Conservation (phyloP, 2,113 vertebrate genomes). For the Gadus chalcogrammus region DNA sequence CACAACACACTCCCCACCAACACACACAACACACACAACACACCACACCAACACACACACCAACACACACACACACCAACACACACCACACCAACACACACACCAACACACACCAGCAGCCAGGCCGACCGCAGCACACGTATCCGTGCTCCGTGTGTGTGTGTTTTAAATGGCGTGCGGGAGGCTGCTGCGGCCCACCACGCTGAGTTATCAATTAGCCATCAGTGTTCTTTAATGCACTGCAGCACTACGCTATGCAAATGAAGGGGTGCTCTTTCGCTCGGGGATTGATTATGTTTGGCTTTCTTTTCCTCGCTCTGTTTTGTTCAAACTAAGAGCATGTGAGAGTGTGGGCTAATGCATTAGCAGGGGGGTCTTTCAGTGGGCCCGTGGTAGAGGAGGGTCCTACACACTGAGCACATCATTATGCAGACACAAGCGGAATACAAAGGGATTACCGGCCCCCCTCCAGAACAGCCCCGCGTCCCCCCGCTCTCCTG, state of each 20-base stretch:
- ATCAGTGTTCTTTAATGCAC: neutral
- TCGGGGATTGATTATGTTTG: neutral
- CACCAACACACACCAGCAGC: neutral
- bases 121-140: neutral
- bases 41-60: too few relatives aligned
- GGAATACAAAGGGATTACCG: neutral
- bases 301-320: neutral
- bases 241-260: constrained; percentile 12
- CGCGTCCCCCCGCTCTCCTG: neutral
- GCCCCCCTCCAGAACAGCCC: neutral
- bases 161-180: neutral
- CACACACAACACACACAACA: too few relatives aligned
- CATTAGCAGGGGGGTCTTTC: neutral
- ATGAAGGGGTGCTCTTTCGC: neutral
- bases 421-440: neutral
- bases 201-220: neutral
- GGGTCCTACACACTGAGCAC: neutral
- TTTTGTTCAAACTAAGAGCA: neutral
- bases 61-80: neutral
- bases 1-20: too few relatives aligned
- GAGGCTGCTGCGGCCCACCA: neutral
- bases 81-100: neutral
- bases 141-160: neutral
- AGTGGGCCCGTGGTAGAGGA: neutral
- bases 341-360: neutral